Base-by-base conservation (phyloP, 2,113 vertebrate genomes). In the Chunga burmeisteri region DNA sequence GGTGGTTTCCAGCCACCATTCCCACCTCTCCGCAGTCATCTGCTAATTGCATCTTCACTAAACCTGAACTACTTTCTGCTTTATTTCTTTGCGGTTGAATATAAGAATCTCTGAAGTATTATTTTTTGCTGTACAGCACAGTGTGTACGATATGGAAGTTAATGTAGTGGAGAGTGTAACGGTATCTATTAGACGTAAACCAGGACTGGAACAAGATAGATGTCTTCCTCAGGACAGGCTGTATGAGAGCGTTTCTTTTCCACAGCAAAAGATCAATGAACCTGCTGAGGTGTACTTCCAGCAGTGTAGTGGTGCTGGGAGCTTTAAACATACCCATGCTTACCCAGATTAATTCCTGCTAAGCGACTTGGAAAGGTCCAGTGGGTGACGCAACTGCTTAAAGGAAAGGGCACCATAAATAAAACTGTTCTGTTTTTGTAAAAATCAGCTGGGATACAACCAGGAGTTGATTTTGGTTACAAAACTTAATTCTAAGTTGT, bases 361-460 rank as follows among this genome's bases (percentile, higher is more conserved):
- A 10, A 81, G 58, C 55, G 56, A 53, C 80, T 92, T 97, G 59
- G 61, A 95, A 94, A 96, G 83, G 77, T 96, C 38, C 66, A 74
- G 66, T 88, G 84, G 85, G 62, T 96, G 95, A 97, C 97, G 68
- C 36, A 97, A 82, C 32, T 44, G 20, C 58, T 97, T 90, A 95
- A 97, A 96, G 78, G 34, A 89, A 49, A 94, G 38, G 30, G 90
- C 20, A 5, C 55, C 44, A 74, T 83, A 89, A 77, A 91, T 59
- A 88, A 97, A 96, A 8, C n/a, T 34, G 1, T 72, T 96, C 66
- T 71, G 25, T 7, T 89, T 96, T 81, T 87, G 23, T 30, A 80
- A 32, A 77, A 78, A 68, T 80, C 84, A 94, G 11, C 29, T 89
- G 82, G 78, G 81, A 86, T 84, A 91, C 5, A 27, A 74, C n/a